phyloP scores from a whole-genome alignment of 2,888 invertebrate species.

The Eupeodes latifasciatus region DNA sequence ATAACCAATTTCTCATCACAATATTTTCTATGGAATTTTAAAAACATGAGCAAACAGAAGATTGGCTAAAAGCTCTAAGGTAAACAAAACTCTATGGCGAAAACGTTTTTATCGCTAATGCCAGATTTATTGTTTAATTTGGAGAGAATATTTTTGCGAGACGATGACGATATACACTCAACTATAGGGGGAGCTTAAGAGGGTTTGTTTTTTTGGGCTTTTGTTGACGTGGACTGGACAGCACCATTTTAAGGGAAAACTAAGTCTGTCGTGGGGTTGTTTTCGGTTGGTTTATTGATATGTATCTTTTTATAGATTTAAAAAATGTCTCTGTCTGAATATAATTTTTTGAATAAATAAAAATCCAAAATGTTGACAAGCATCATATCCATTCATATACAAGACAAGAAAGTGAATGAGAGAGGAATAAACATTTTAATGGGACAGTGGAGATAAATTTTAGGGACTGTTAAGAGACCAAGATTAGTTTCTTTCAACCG shows the following conservation, averaged over 20 bases:
- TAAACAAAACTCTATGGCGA: slow-evolving; percentile 32
- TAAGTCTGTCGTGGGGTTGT: not conserved
- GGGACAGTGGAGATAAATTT: not conserved
- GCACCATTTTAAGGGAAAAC: not conserved
- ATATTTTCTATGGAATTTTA: not conserved
- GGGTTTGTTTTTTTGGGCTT: not conserved
- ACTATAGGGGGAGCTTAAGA: not conserved
- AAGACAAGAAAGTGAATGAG: not conserved
- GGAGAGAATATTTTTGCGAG: not conserved
- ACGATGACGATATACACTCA: slow-evolving; percentile 13
- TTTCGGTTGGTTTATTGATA: not conserved
- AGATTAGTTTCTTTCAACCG: not conserved
- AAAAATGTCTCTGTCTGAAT: not conserved
- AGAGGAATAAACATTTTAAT: not conserved
- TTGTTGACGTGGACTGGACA: slow-evolving; percentile 11
- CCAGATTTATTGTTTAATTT: slow-evolving; percentile 55
- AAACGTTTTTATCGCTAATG: slow-evolving; percentile 33
- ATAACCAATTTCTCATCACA: not conserved
- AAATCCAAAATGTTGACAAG: not conserved
- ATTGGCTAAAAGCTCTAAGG: slow-evolving; percentile 48
- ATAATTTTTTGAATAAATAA: slow-evolving; percentile 11
- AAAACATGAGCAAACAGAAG: slow-evolving; percentile 37
- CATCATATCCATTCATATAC: too few species aligned
- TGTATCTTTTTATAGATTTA: slow-evolving; percentile 1
- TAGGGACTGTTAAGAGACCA: not conserved